Conservation (phyloP, 2,797 vertebrate genomes). For the Pseudocheirus occidentalis region DNA sequence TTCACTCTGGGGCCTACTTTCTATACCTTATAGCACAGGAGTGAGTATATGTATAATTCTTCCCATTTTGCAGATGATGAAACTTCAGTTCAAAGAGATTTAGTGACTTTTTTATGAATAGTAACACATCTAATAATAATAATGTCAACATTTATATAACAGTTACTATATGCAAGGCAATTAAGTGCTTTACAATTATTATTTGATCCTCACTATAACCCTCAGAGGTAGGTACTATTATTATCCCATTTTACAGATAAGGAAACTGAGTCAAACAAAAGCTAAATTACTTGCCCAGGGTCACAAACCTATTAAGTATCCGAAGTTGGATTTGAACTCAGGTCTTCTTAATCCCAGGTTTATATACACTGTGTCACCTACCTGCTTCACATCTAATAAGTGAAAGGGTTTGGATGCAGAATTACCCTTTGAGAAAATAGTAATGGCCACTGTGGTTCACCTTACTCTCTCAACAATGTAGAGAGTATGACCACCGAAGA, state of each 20-base stretch:
- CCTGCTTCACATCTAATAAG: background rate
- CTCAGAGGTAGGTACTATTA: background rate
- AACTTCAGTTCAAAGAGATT: background rate
- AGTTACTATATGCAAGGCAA: background rate
- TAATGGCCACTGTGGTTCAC: background rate
- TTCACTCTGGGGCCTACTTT: background rate
- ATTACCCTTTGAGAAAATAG: background rate
- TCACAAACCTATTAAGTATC: background rate
- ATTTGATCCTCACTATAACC: too few relatives aligned
- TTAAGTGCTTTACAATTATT: background rate
- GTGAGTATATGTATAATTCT: background rate
- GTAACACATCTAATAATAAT: background rate
- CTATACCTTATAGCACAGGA: background rate
- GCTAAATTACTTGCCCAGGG: background rate
- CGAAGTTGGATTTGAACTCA: background rate
- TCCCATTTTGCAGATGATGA: background rate
- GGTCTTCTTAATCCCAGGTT: background rate
- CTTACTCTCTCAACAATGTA: background rate
- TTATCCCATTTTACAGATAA: background rate
- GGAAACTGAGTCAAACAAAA: background rate
- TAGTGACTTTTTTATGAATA: background rate
- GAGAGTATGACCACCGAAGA: background rate
- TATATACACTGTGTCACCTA: background rate
- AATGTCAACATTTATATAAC: background rate
- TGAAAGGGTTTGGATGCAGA: background rate